A percentile compares a stretch with the other conserved stretches of the same genome.
Evolutionary conservation across 2,888 invertebrate species (phyloP).

Genomic region (Diarsia rubi): DNA sequence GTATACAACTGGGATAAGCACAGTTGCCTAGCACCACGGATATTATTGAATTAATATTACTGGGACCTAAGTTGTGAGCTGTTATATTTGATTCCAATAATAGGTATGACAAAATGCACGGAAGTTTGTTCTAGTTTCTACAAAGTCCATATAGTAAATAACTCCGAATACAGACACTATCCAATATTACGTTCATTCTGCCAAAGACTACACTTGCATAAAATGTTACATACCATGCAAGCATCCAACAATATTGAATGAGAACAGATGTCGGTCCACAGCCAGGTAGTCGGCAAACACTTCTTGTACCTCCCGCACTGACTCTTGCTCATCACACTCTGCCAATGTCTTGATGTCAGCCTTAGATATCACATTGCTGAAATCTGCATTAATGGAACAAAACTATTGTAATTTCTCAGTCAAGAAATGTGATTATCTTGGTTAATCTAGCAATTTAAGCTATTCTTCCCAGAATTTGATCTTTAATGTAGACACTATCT

Average conservation of each 20-base stretch:
- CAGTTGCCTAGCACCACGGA: no score
- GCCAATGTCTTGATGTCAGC: slow-evolving; percentile 99
- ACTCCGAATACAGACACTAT: no score
- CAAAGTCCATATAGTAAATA: no score
- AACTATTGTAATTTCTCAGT: background rate
- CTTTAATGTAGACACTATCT: background rate
- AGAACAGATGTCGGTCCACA: slow-evolving; percentile 97
- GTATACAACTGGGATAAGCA: no score
- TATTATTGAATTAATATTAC: no score
- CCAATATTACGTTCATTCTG: no score
- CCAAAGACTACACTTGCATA: no score
- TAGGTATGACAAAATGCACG: no score
- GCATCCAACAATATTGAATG: slow-evolving; percentile 94
- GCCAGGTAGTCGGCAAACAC: slow-evolving; percentile 99
- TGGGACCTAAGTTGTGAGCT: no score
- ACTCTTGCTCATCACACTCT: slow-evolving; percentile 99
- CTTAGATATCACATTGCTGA: slow-evolving; percentile 99
- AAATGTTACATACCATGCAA: slow-evolving; percentile 91
- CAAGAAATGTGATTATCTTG: background rate
- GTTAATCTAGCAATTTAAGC: background rate
- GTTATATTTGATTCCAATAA: no score
- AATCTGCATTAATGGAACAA: slow-evolving; percentile 91
- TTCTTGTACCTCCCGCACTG: slow-evolving; percentile 98
- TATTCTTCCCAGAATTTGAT: background rate
- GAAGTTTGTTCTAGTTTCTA: no score